These are phyloP conservation scores for Sycophila texana DNA, from an alignment of 2,888 invertebrate species.

Conservation along the genomic window DNA sequence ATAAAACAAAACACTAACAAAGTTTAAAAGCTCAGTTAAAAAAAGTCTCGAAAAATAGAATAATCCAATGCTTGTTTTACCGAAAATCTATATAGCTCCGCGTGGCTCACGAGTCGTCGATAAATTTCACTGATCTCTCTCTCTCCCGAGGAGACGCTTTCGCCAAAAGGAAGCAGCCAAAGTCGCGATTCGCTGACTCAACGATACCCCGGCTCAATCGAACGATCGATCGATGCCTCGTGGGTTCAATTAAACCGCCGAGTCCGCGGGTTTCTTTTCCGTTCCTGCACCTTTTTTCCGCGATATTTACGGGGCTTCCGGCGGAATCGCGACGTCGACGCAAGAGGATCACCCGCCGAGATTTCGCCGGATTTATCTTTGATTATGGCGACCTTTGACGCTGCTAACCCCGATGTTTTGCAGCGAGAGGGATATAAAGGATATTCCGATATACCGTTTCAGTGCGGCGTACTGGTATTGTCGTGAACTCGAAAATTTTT, in stretches of 20 bases:
- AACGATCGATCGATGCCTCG: constrained; percentile 24
- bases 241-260: constrained; percentile 35
- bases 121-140: background rate
- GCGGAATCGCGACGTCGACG: background rate
- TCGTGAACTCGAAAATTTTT: too few relatives aligned
- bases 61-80: background rate
- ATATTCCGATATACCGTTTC: background rate
- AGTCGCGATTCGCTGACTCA: background rate
- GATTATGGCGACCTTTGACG: background rate
- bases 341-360: background rate
- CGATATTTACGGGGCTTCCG: constrained; percentile 1
- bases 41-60: background rate
- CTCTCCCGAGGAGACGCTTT: background rate
- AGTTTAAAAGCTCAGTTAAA: background rate
- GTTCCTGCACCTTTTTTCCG: background rate
- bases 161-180: background rate
- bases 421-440: background rate
- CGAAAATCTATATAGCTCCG: too few relatives aligned
- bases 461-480: too few relatives aligned
- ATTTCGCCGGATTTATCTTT: background rate
- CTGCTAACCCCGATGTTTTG: background rate
- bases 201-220: constrained; percentile 10
- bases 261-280: background rate
- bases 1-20: too few relatives aligned
- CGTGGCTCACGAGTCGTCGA: background rate